phyloP scores from a whole-genome alignment of 2,113 vertebrate species.

The Poicephalus meyeri region DNA sequence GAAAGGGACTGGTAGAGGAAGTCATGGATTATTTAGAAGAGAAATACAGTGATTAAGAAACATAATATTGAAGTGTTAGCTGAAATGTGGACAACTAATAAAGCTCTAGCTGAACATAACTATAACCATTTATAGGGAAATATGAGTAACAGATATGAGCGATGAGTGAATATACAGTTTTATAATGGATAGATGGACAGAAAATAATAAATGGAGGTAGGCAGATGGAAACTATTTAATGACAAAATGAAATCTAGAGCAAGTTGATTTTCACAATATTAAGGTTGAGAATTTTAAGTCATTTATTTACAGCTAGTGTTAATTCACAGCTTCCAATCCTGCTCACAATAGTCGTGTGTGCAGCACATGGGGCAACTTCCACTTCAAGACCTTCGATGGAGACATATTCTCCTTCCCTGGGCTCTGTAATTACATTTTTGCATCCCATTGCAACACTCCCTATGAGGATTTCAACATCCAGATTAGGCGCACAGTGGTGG shows the following conservation, averaged over 20 bases:
- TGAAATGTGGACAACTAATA: background rate
- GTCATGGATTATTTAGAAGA: background rate
- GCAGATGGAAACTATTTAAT: background rate
- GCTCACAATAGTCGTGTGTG: slow-evolving; percentile 68
- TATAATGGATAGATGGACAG: background rate
- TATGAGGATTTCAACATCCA: slow-evolving; percentile 77
- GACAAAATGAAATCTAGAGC: background rate
- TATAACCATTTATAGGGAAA: background rate
- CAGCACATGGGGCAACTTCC: slow-evolving; percentile 72
- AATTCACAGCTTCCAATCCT: slow-evolving; percentile 66
- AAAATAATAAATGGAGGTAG: background rate
- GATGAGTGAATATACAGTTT: background rate
- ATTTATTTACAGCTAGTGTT: background rate
- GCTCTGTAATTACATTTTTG: slow-evolving; percentile 71
- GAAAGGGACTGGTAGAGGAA: background rate
- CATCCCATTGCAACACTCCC: slow-evolving; percentile 58
- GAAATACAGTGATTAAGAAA: background rate
- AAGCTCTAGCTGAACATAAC: background rate
- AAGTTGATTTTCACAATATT: background rate
- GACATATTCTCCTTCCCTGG: slow-evolving; percentile 66
- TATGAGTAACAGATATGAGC: background rate
- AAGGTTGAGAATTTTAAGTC: background rate
- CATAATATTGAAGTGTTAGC: background rate
- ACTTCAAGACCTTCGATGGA: slow-evolving; percentile 76
- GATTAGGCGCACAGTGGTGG: slow-evolving; percentile 50